Evolutionary conservation across 2,113 vertebrate genomes (phyloP).

Genomic region (Neofelis nebulosa): DNA sequence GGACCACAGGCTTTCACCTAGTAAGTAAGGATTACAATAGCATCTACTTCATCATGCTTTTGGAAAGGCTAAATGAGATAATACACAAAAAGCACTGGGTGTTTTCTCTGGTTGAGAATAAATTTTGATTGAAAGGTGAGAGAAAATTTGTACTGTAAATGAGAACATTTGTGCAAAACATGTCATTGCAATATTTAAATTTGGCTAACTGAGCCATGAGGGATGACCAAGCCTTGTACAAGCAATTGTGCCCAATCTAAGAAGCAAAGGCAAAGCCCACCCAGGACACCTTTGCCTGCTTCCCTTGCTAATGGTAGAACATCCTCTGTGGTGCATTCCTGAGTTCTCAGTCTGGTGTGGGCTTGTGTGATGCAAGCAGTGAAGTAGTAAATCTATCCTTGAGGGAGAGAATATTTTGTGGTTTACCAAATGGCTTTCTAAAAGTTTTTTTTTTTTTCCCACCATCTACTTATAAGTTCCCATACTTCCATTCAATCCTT

Average conservation of each 20-base stretch:
- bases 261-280: neutral
- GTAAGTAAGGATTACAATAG: neutral
- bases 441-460: neutral
- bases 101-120: neutral
- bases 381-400: neutral
- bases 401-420: neutral
- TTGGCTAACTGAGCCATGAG: neutral
- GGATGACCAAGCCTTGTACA: neutral
- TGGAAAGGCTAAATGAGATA: neutral
- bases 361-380: neutral
- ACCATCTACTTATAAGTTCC: neutral
- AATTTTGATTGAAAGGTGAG: neutral
- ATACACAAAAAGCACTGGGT: neutral
- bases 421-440: neutral
- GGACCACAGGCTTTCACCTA: neutral
- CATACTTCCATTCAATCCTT: neutral
- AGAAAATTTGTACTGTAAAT: neutral
- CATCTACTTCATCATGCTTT: neutral
- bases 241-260: neutral
- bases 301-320: neutral
- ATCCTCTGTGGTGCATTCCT: fast-evolving
- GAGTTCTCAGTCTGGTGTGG: neutral
- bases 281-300: neutral
- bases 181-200: neutral
- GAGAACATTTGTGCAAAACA: neutral